Conservation (phyloP, 2,888 invertebrate species). For the Tetranychus truncatus region DNA sequence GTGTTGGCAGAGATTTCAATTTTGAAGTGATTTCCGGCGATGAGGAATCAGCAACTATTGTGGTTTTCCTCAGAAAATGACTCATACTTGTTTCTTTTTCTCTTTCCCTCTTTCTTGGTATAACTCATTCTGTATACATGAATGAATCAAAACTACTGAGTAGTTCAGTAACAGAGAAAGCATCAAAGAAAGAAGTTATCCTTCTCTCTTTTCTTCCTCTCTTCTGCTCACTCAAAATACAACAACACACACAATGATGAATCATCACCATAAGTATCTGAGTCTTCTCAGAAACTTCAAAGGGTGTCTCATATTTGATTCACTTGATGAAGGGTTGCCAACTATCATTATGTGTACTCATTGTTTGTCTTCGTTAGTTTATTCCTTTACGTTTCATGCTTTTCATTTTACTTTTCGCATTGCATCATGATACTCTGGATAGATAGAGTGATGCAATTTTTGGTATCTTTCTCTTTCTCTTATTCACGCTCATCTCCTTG, state of each 20-base stretch:
- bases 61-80: background rate
- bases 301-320: background rate
- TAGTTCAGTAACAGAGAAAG: background rate
- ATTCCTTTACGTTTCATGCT: background rate
- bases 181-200: background rate
- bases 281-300: background rate
- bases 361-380: background rate
- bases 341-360: background rate
- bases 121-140: background rate
- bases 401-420: background rate
- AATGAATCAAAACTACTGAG: background rate
- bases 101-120: background rate
- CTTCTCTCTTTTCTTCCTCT: background rate
- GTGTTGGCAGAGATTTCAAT: background rate
- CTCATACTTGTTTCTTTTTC: background rate
- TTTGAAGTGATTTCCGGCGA: background rate
- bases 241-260: background rate
- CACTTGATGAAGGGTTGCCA: background rate
- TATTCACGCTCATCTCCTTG: background rate
- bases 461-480: background rate
- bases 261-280: background rate
- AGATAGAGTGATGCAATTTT: no score
- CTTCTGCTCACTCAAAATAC: no score
- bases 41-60: background rate
- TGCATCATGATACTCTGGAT: background rate